phyloP scores from a whole-genome alignment of 2,113 vertebrate genomes.

The Ailuropoda melanoleuca region DNA sequence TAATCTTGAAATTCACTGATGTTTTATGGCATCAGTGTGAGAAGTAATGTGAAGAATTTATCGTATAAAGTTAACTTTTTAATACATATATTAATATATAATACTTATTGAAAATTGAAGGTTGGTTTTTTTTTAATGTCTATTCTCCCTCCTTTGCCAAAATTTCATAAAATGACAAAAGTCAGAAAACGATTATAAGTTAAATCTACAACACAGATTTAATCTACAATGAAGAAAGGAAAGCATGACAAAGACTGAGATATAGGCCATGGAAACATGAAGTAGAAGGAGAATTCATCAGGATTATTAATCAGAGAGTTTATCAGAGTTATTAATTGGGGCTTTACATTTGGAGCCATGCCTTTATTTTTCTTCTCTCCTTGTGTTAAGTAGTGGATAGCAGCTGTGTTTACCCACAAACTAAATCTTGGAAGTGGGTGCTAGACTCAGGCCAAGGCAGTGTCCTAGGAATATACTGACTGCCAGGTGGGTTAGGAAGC shows the following conservation, averaged over 20 bases:
- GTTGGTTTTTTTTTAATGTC: neutral
- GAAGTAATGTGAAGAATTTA: neutral
- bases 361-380: conserved; percentile 71
- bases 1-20: conserved; percentile 15
- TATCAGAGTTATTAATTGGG: conserved; percentile 66
- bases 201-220: conserved; percentile 15
- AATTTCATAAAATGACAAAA: neutral
- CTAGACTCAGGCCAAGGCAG: conserved; percentile 50
- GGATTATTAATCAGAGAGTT: conserved; percentile 63
- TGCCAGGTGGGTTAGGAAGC: conserved; percentile 68
- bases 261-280: conserved; percentile 47
- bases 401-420: conserved; percentile 78
- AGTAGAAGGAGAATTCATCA: conserved; percentile 33
- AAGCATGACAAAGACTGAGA: conserved; percentile 33
- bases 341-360: conserved; percentile 51
- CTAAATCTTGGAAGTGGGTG: conserved; percentile 62
- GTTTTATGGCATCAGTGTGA: neutral
- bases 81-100: neutral
- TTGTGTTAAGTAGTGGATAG: conserved; percentile 61
- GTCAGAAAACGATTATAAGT: conserved; percentile 4
- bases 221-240: neutral
- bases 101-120: neutral
- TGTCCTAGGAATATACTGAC: neutral
- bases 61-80: neutral
- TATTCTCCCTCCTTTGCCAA: neutral